Evolutionary conservation across 2,888 invertebrate genomes (phyloP).

Genomic region (Ganaspis brasiliensis): DNA sequence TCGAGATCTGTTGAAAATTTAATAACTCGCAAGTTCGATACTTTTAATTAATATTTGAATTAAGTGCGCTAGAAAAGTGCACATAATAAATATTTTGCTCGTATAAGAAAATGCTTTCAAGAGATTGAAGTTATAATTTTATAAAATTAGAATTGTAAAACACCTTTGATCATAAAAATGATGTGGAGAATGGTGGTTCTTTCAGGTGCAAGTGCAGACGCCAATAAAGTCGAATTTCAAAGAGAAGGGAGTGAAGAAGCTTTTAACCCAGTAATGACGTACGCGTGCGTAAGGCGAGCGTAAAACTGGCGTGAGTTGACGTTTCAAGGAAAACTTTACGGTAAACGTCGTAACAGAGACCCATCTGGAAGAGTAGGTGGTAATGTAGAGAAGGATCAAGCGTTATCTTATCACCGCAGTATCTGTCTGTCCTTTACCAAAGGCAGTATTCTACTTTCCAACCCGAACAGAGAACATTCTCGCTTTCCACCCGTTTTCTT

Average conservation of each 20-base stretch:
- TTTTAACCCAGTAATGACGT: conserved; percentile 47
- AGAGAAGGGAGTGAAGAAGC: conserved; percentile 28
- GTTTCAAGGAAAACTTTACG: conserved; percentile 42
- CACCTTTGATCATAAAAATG: neutral
- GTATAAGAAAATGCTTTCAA: neutral
- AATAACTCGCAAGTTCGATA: too few relatives aligned
- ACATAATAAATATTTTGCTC: too few relatives aligned
- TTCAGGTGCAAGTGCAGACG: conserved; percentile 22
- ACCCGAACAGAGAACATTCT: neutral
- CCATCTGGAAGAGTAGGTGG: conserved; percentile 63
- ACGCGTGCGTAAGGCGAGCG: conserved; percentile 35
- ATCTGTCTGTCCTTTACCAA: conserved; percentile 29
- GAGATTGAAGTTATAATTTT: neutral
- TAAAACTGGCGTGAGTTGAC: conserved; percentile 39
- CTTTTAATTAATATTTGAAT: too few relatives aligned
- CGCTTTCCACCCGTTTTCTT: conserved; percentile 11
- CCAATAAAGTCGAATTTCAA: conserved; percentile 37
- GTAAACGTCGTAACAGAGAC: conserved; percentile 55
- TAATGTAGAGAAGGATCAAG: conserved; percentile 65
- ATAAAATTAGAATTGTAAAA: neutral
- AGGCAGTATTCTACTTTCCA: neutral
- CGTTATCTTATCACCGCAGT: conserved; percentile 70
- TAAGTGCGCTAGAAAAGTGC: too few relatives aligned
- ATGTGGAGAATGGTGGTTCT: neutral
- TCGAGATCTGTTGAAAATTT: too few relatives aligned